Conservation (phyloP, 2,888 invertebrate species). For the Trissonchulus latispiculum region DNA sequence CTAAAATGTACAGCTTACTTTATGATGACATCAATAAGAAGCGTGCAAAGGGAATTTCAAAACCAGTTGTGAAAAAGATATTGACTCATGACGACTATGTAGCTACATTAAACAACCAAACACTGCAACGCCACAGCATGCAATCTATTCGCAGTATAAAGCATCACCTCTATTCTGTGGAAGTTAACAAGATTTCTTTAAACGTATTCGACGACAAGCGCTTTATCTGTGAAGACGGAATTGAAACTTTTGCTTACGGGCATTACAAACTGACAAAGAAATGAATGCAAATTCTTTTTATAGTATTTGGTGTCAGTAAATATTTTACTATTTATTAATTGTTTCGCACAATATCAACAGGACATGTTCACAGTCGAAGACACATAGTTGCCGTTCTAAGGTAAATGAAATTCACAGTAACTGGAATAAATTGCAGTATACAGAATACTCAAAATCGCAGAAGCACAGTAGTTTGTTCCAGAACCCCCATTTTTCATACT, state of each 20-base stretch:
- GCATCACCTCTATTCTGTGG: not conserved
- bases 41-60: conserved; percentile 2
- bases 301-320: too few relatives aligned
- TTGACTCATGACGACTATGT: conserved; percentile 4
- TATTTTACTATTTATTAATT: too few relatives aligned
- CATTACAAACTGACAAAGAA: too few relatives aligned
- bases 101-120: not conserved
- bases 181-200: not conserved
- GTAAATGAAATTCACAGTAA: too few relatives aligned
- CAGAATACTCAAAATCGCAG: too few relatives aligned
- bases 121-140: not conserved
- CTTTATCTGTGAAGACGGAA: not conserved
- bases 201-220: not conserved
- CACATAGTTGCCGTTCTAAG: too few relatives aligned
- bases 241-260: conserved; percentile 4
- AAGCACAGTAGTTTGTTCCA: too few relatives aligned
- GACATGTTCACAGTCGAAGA: too few relatives aligned
- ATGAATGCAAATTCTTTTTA: too few relatives aligned
- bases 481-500: too few relatives aligned
- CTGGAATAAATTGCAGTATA: too few relatives aligned
- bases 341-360: too few relatives aligned
- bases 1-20: not conserved
- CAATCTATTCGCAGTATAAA: not conserved
- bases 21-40: not conserved
- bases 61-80: not conserved